Percentiles rank a stretch among this genome's conserved stretches.
phyloP scores from a whole-genome alignment of 2,888 invertebrate species.

The Calliphora vomitoria region DNA sequence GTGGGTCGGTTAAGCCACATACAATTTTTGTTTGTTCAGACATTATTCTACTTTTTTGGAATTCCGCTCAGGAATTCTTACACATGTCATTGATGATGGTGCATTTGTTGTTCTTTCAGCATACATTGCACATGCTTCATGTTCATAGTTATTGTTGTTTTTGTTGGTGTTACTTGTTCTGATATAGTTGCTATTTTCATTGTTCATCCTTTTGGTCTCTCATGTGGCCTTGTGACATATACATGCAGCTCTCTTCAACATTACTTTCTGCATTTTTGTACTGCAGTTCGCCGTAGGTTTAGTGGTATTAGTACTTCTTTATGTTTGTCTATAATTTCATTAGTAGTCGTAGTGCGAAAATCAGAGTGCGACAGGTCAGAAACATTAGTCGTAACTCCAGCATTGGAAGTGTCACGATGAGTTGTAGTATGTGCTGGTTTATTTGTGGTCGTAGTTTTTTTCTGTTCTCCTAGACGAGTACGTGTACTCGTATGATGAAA shows the following conservation, averaged over 20 bases:
- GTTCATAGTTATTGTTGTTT: too few relatives aligned
- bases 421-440: background rate
- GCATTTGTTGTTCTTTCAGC: constrained; percentile 76
- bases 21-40: too few relatives aligned
- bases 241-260: constrained; percentile 81
- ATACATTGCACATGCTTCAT: constrained; percentile 79
- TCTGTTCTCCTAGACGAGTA: too few relatives aligned
- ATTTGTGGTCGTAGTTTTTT: too few relatives aligned
- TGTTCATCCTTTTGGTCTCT: constrained; percentile 41
- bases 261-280: constrained; percentile 78
- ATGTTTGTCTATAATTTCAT: constrained; percentile 36
- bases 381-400: background rate
- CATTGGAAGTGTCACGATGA: too few relatives aligned
- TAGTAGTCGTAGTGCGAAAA: constrained; percentile 15
- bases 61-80: constrained; percentile 69
- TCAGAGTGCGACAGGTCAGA: constrained; percentile 45
- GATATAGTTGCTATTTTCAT: background rate
- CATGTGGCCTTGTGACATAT: constrained; percentile 79
- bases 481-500: too few relatives aligned
- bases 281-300: background rate
- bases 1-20: too few relatives aligned
- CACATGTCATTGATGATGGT: constrained; percentile 66
- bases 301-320: background rate
- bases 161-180: too few relatives aligned
- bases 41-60: background rate